A percentile compares a stretch with the other conserved stretches of the same genome.
These are phyloP conservation scores for Linnaemya vulpina DNA, from an alignment of 2,888 invertebrate genomes.

Conservation along the genomic window DNA sequence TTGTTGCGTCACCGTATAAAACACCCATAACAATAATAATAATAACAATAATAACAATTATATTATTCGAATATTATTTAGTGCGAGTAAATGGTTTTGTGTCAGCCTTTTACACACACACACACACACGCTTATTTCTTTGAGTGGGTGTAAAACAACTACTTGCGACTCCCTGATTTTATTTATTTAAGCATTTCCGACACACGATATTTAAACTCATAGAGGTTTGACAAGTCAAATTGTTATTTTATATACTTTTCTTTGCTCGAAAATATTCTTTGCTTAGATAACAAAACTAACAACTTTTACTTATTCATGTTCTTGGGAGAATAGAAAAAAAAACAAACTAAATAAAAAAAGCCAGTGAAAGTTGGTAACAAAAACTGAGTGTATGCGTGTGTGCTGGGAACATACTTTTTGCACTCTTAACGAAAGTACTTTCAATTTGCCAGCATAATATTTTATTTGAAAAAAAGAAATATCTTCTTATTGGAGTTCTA, in stretches of 20 bases:
- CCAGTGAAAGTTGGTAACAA: conserved; percentile 3
- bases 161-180: background rate
- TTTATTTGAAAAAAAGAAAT: background rate
- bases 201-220: conserved; percentile 73
- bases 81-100: conserved; percentile 54
- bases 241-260: conserved; percentile 73
- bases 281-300: conserved; percentile 55
- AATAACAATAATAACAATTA: background rate
- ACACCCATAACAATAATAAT: conserved; percentile 1
- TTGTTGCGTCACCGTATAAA: conserved; percentile 10
- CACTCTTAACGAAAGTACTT: conserved; percentile 24
- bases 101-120: background rate
- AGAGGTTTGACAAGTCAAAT: conserved; percentile 80
- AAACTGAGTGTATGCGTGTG: conserved; percentile 77
- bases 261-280: conserved; percentile 38
- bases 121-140: background rate
- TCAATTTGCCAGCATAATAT: conserved; percentile 38
- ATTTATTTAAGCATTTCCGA: conserved; percentile 42
- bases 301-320: conserved; percentile 53
- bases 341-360: background rate
- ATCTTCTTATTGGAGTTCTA: conserved; percentile 12
- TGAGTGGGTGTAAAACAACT: background rate
- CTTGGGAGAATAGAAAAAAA: background rate
- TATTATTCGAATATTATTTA: background rate
- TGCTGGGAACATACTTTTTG: conserved; percentile 62